Evolutionary conservation across 2,797 vertebrate species (phyloP).

Genomic region (Malacoraja senta): DNA sequence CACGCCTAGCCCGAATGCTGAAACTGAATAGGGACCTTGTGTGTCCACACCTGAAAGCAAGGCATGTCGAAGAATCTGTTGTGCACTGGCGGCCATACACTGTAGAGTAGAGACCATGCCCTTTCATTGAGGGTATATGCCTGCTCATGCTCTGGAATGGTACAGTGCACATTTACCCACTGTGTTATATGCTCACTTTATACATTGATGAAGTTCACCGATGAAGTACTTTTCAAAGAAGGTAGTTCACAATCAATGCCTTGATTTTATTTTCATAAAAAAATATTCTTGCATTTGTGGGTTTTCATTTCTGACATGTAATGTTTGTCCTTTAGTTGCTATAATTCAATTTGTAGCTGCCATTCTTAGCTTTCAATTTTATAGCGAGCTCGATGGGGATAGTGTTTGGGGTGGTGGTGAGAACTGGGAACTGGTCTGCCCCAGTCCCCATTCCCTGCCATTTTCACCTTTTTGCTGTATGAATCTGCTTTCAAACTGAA

Average conservation of each 20-base stretch:
- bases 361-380: not conserved
- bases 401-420: not conserved
- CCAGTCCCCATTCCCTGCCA: not conserved
- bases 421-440: not conserved
- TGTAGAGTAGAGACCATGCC: not conserved
- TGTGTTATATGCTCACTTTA: not conserved
- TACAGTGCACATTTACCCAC: not conserved
- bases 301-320: not conserved
- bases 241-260: not conserved
- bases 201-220: not conserved
- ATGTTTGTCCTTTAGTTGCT: not conserved
- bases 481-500: too few species aligned
- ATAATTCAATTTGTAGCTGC: not conserved
- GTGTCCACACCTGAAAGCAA: not conserved
- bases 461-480: too few species aligned
- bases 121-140: not conserved
- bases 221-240: not conserved
- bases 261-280: not conserved
- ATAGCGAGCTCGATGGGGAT: not conserved
- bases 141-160: not conserved
- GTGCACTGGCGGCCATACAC: not conserved
- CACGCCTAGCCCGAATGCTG: too few species aligned
- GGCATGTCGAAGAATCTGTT: too few species aligned
- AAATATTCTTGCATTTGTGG: not conserved
- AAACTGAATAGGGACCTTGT: not conserved